Base-by-base conservation (phyloP, 2,888 invertebrate species). In the Ferrisia virgata region DNA sequence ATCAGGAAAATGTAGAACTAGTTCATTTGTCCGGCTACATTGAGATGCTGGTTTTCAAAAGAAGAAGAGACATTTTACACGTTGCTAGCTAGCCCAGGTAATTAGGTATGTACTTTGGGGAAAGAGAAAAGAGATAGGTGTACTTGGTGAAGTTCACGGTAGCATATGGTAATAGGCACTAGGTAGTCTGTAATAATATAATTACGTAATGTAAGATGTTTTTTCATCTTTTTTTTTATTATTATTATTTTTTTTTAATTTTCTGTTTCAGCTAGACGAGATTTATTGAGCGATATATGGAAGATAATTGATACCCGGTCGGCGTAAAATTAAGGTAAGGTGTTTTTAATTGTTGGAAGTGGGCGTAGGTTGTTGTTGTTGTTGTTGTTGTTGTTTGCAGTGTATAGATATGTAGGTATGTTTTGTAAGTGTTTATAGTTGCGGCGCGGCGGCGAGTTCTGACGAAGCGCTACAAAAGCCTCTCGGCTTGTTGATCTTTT, bases 231-330 rank as follows among this genome's bases (percentile, higher is more conserved):
- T n/a, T n/a, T n/a, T n/a, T n/a, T n/a, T n/a, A n/a, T n/a, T n/a
- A n/a, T n/a, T n/a, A n/a, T n/a, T n/a, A n/a, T n/a, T n/a, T n/a
- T n/a, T n/a, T n/a, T n/a, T n/a, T n/a, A n/a, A n/a, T n/a, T n/a
- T n/a, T n/a, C n/a, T n/a, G n/a, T n/a, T n/a, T n/a, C n/a, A n/a
- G n/a, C 22, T 1, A 53, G 22, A 6, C 53, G 22, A 53, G 53
- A 53, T 53, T 53, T 64, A 64, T 64, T 64, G 64, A 28, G 64
- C 64, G 64, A 64, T 64, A 64, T 64, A 64, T 64, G 64, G 28
- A 25, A 28, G 64, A 64, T 64, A 64, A 64, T 64, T 64, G 64
- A 64, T 64, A 64, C 64, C 53, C 53, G 28, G 64, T 22, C 53
- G 28, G 64, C 28, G 64, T 64, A 28, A 64, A 64, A 64, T 64